phyloP scores from a whole-genome alignment of 2,797 vertebrate species.

The Arremon aurantiirostris region DNA sequence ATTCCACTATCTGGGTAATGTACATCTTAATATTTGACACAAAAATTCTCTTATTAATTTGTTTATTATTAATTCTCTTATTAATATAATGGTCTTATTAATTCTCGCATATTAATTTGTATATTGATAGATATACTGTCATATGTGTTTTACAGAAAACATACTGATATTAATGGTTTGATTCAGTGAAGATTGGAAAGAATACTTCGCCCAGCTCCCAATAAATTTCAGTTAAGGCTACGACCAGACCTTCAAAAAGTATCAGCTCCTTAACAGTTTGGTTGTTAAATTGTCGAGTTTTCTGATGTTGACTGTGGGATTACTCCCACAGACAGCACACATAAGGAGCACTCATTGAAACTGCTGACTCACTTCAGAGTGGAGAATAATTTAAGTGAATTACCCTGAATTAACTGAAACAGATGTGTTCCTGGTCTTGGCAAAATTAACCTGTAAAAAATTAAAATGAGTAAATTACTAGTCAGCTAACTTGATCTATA shows the following conservation, averaged over 20 bases:
- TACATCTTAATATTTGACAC: not conserved
- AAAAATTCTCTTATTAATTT: not conserved
- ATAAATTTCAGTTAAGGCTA: not conserved
- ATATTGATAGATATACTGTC: not conserved
- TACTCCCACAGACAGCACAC: not conserved
- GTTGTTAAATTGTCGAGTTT: not conserved
- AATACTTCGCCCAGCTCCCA: not conserved
- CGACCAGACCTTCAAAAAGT: not conserved
- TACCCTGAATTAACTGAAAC: slow-evolving; percentile 24
- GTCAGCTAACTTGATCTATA: not conserved
- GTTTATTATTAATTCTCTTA: too few species aligned
- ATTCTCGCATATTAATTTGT: not conserved
- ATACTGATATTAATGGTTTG: not conserved
- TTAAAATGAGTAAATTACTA: slow-evolving; percentile 4
- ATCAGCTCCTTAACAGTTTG: not conserved
- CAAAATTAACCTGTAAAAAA: slow-evolving; percentile 29
- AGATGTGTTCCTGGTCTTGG: slow-evolving; percentile 24
- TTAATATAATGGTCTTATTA: too few species aligned
- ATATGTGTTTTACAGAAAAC: not conserved
- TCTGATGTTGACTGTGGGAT: not conserved
- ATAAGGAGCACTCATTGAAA: not conserved
- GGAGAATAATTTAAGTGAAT: slow-evolving; percentile 10
- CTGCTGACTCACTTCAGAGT: slow-evolving; percentile 3
- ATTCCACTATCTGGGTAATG: not conserved
- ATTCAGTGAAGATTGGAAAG: not conserved